Evolutionary conservation across 2,888 invertebrate species (phyloP).

Genomic region (Ferrisia virgata): DNA sequence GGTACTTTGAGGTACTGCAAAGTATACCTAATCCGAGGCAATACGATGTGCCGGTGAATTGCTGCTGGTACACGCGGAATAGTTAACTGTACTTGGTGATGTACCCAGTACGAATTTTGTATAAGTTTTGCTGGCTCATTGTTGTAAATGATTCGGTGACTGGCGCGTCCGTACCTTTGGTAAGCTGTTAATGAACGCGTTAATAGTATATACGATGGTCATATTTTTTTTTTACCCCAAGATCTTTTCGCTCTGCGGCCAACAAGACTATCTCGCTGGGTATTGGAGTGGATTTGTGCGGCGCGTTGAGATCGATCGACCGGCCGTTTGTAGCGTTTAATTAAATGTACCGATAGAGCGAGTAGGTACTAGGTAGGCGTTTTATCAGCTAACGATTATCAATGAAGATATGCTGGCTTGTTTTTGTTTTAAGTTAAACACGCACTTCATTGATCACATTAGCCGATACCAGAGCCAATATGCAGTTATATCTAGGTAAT

Average conservation of each 20-base stretch:
- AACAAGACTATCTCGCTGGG: too few relatives aligned
- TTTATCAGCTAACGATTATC: slow-evolving; percentile 1
- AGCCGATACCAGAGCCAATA: slow-evolving; percentile 1
- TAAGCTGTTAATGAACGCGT: slow-evolving; percentile 18
- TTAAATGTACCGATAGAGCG: not conserved
- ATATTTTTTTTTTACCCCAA: not conserved
- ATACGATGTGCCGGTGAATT: not conserved
- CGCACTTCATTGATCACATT: slow-evolving; percentile 38
- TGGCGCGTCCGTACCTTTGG: too few relatives aligned
- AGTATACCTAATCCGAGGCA: slow-evolving; percentile 2
- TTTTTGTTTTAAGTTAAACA: not conserved
- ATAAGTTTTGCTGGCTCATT: slow-evolving; percentile 21
- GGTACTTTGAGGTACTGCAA: not conserved
- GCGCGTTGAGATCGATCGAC: not conserved
- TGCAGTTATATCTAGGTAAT: slow-evolving; percentile 34
- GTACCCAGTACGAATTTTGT: not conserved
- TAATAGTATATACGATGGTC: not conserved
- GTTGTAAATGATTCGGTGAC: slow-evolving; percentile 29
- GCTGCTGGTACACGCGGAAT: not conserved
- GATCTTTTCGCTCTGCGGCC: not conserved
- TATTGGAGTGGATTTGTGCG: too few relatives aligned
- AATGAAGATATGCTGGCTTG: not conserved
- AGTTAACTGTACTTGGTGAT: not conserved
- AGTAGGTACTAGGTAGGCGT: too few relatives aligned
- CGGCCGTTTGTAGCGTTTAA: not conserved